Conservation (phyloP, 2,888 invertebrate genomes). For the Neoscelio sp. region DNA sequence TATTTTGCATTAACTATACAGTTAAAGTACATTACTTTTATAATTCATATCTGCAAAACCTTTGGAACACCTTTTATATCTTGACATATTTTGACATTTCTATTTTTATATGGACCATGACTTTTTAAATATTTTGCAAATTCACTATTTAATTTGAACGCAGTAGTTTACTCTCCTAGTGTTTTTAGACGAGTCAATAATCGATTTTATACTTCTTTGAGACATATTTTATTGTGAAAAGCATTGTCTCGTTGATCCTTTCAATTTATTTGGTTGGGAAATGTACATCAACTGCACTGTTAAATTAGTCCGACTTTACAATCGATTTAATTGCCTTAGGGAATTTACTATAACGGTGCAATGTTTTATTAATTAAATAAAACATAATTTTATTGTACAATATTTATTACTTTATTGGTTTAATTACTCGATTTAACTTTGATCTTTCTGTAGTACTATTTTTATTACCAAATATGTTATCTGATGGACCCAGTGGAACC, state of each 20-base stretch:
- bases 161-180: too few relatives aligned
- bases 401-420: not conserved
- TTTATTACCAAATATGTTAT: too few relatives aligned
- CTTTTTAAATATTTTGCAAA: too few relatives aligned
- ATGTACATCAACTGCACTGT: constrained; percentile 2
- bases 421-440: not conserved
- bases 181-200: not conserved
- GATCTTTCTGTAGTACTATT: too few relatives aligned
- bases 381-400: not conserved
- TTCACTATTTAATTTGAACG: too few relatives aligned
- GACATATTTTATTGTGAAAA: constrained; percentile 9
- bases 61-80: too few relatives aligned
- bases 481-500: too few relatives aligned
- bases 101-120: too few relatives aligned
- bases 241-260: constrained; percentile 28
- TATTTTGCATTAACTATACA: too few relatives aligned
- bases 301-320: constrained; percentile 25
- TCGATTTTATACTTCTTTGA: constrained; percentile 3
- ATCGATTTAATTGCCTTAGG: constrained; percentile 7
- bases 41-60: too few relatives aligned
- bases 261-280: constrained; percentile 32
- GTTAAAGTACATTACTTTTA: too few relatives aligned
- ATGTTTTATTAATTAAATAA: constrained; percentile 20
- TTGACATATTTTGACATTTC: too few relatives aligned
- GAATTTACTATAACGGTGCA: constrained; percentile 1